A percentile compares a stretch with the other conserved stretches of the same genome.
phyloP scores from a whole-genome alignment of 1,140 invertebrate species.

The Drosophila triauraria region DNA sequence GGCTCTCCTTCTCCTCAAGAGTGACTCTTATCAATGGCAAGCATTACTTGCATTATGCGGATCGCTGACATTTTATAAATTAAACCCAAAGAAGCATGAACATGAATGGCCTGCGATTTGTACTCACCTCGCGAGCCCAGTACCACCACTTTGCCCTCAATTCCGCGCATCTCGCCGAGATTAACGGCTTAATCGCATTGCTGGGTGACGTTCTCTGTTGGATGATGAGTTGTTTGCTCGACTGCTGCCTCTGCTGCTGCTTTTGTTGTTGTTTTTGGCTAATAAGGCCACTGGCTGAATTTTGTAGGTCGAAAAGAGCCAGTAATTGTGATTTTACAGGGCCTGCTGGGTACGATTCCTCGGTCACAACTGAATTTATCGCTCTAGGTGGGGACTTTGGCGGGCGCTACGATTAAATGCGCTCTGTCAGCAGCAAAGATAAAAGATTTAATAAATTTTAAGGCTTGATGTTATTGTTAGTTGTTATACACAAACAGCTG shows the following conservation, averaged over 20 bases:
- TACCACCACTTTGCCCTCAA: slow-evolving; percentile 93
- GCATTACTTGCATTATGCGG: slow-evolving; percentile 36
- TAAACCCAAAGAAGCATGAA: slow-evolving; percentile 45
- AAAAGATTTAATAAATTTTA: slow-evolving; percentile 57
- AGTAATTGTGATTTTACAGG: not conserved
- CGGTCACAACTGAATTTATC: slow-evolving; percentile 21
- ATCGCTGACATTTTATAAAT: slow-evolving; percentile 29
- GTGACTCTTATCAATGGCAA: slow-evolving; percentile 39
- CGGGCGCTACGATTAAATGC: slow-evolving; percentile 14
- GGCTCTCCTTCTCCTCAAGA: not conserved
- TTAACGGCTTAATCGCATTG: slow-evolving; percentile 53
- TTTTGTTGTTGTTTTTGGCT: slow-evolving; percentile 15
- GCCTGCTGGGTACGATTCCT: not conserved
- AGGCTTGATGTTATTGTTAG: slow-evolving; percentile 52
- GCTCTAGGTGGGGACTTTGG: slow-evolving; percentile 20
- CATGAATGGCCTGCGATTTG: slow-evolving; percentile 22
- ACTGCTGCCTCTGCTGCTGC: not conserved
- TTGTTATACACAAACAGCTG: slow-evolving; percentile 53
- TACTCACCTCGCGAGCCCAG: slow-evolving; percentile 91
- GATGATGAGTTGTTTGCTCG: slow-evolving; percentile 17
- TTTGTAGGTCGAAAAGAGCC: not conserved
- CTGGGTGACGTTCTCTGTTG: slow-evolving; percentile 23
- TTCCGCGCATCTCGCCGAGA: slow-evolving; percentile 87
- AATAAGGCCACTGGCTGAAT: slow-evolving; percentile 19
- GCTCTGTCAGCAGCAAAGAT: slow-evolving; percentile 46